A percentile compares a stretch with the other conserved stretches of the same genome.
Conservation (phyloP, 92 coral and sea anemone genomes). For the Blastomussa wellsi region DNA sequence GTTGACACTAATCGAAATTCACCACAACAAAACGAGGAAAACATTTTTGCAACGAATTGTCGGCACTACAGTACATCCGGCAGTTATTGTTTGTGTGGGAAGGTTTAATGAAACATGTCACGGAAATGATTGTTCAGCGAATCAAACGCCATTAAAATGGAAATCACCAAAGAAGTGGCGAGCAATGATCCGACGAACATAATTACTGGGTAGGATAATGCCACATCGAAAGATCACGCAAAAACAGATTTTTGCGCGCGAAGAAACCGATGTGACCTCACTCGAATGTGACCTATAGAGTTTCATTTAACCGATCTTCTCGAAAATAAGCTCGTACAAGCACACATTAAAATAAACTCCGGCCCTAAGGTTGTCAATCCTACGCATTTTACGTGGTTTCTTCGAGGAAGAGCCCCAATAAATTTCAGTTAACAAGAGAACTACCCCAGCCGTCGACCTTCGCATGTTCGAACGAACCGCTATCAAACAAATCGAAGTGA, state of each 20-base stretch:
- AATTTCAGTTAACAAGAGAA: neutral
- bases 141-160: conserved; percentile 49
- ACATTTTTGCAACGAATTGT: conserved; percentile 11
- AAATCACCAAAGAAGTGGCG: conserved; percentile 42
- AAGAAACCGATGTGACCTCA: conserved; percentile 32
- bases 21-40: neutral
- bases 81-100: conserved; percentile 45
- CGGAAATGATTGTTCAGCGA: conserved; percentile 49
- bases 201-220: conserved; percentile 41
- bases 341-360: neutral
- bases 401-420: conserved; percentile 13
- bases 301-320: neutral
- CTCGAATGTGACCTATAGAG: neutral
- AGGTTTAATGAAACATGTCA: conserved; percentile 48
- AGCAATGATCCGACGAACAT: conserved; percentile 35
- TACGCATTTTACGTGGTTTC: conserved; percentile 5
- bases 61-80: conserved; percentile 16
- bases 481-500: conserved; percentile 25
- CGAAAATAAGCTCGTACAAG: neutral
- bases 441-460: conserved; percentile 27
- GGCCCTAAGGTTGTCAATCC: neutral
- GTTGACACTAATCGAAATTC: conserved; percentile 14
- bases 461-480: conserved; percentile 31
- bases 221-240: conserved; percentile 41
- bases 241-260: conserved; percentile 30